Conservation (phyloP, 2,888 invertebrate species). For the Platycheirus rosarum region DNA sequence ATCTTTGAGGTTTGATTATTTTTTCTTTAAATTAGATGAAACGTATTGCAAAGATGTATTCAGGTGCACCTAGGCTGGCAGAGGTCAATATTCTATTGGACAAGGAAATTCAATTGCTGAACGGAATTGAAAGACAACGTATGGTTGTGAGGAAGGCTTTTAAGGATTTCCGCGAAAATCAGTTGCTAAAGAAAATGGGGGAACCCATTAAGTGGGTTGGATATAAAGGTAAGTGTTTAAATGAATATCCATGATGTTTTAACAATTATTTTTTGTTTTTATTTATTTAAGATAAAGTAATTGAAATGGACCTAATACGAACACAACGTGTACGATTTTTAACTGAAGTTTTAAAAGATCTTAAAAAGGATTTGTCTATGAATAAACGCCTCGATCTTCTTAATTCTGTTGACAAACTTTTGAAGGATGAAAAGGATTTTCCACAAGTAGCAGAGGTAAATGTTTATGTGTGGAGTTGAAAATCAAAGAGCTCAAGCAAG, state of each 20-base stretch:
- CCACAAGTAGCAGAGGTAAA: slow-evolving; percentile 79
- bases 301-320: slow-evolving; percentile 92
- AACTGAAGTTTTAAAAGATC: slow-evolving; percentile 88
- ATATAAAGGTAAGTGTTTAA: slow-evolving; percentile 84
- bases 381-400: slow-evolving; percentile 89
- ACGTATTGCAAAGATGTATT: slow-evolving; percentile 86
- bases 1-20: not conserved
- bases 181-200: slow-evolving; percentile 87
- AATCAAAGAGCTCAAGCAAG: too few relatives aligned
- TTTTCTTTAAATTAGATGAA: slow-evolving; percentile 83
- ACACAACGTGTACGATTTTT: slow-evolving; percentile 91
- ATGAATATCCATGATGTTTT: too few relatives aligned
- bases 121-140: slow-evolving; percentile 87
- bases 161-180: slow-evolving; percentile 85
- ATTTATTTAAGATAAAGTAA: slow-evolving; percentile 81
- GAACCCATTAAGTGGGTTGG: slow-evolving; percentile 90
- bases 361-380: slow-evolving; percentile 84
- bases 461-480: too few relatives aligned
- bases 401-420: slow-evolving; percentile 86
- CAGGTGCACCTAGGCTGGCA: slow-evolving; percentile 88
- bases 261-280: too few relatives aligned
- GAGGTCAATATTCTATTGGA: slow-evolving; percentile 88
- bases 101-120: slow-evolving; percentile 85
- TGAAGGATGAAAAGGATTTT: slow-evolving; percentile 80
- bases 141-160: slow-evolving; percentile 85